Evolutionary conservation across 2,113 vertebrate genomes (phyloP).

Genomic region (Ginglymostoma cirratum): DNA sequence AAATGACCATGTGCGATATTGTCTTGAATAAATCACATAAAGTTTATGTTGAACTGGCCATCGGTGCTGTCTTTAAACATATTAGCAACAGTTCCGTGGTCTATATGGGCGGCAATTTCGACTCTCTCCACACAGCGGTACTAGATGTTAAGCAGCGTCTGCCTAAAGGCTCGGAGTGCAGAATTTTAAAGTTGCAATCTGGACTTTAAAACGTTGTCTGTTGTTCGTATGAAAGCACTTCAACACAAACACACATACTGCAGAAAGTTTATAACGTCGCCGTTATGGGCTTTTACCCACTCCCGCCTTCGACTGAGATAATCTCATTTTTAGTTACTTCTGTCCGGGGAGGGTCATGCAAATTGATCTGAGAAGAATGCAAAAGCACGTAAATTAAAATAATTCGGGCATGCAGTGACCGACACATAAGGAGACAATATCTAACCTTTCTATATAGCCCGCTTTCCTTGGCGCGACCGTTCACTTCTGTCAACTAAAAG

Average conservation of each 20-base stretch:
- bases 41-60: background rate
- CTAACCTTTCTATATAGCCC: slow-evolving; percentile 69
- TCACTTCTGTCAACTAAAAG: slow-evolving; percentile 56
- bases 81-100: slow-evolving; percentile 23
- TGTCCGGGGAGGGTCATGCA: slow-evolving; percentile 71
- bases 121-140: slow-evolving; percentile 72
- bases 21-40: background rate
- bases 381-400: slow-evolving; percentile 89
- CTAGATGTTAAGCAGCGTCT: slow-evolving; percentile 43
- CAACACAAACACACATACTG: background rate
- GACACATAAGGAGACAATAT: slow-evolving; percentile 80
- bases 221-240: background rate
- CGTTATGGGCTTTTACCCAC: background rate
- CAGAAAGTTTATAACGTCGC: background rate
- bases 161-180: background rate
- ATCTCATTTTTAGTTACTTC: slow-evolving; percentile 7
- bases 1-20: background rate
- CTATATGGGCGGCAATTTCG: slow-evolving; percentile 49
- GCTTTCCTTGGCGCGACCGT: slow-evolving; percentile 64
- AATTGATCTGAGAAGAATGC: slow-evolving; percentile 94
- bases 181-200: slow-evolving; percentile 36
- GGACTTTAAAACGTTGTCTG: slow-evolving; percentile 5
- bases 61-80: background rate
- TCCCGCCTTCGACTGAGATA: background rate
- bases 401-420: slow-evolving; percentile 71